Conservation (phyloP, 2,113 vertebrate species). For the Clarias gariepinus region DNA sequence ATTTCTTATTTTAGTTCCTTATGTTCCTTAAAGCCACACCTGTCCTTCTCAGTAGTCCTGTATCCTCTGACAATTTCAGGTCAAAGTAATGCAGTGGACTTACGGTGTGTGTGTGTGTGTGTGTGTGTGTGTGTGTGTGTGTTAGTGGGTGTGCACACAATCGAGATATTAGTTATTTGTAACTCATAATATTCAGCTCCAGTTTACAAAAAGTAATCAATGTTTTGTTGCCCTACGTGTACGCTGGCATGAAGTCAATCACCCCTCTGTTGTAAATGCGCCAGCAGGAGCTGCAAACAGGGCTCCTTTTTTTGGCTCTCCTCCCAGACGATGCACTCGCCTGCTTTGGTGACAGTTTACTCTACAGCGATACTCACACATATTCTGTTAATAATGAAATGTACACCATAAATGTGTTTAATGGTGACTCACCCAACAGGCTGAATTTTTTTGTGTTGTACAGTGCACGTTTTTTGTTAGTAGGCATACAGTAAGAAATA, state of each 20-base stretch:
- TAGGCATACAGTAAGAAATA: background rate
- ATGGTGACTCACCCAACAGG: background rate
- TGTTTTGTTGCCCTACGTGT: slow-evolving; percentile 11
- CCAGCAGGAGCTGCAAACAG: background rate
- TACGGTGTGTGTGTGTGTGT: background rate
- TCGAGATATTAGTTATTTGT: background rate
- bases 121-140: background rate
- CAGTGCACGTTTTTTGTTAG: background rate
- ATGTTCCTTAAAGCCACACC: background rate
- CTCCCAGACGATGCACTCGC: slow-evolving; percentile 4
- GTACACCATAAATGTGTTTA: slow-evolving; percentile 6
- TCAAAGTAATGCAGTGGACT: background rate
- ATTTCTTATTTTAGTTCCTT: background rate
- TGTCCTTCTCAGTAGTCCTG: background rate
- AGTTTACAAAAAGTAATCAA: slow-evolving; percentile 16
- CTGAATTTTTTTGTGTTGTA: background rate
- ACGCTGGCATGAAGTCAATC: slow-evolving; percentile 11
- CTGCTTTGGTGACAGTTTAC: slow-evolving; percentile 15
- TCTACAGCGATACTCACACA: slow-evolving; percentile 7
- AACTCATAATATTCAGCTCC: background rate
- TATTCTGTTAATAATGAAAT: slow-evolving; percentile 14
- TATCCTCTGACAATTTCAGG: background rate
- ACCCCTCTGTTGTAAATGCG: slow-evolving; percentile 1
- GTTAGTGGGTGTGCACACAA: background rate
- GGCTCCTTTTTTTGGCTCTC: background rate